Evolutionary conservation across 2,888 invertebrate species (phyloP).

Genomic region (Phorcus lineatus): DNA sequence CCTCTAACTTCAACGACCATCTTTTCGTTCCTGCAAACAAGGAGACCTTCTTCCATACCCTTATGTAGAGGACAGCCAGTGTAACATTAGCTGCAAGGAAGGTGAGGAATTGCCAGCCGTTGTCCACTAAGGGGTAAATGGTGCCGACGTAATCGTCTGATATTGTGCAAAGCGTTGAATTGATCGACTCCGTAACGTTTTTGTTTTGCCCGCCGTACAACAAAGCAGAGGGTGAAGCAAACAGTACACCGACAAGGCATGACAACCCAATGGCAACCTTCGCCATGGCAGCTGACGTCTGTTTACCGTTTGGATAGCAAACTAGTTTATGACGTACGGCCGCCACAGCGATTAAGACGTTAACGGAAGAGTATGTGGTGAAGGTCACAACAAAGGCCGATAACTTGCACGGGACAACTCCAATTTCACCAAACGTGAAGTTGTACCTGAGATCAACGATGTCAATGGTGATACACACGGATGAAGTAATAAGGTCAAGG

Average conservation of each 20-base stretch:
- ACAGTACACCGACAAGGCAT: neutral
- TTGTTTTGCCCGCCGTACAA: slow-evolving; percentile 27
- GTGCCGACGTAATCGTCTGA: slow-evolving; percentile 45
- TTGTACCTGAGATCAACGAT: neutral
- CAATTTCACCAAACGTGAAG: neutral
- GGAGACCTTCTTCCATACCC: slow-evolving; percentile 1
- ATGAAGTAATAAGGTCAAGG: neutral
- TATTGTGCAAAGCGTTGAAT: slow-evolving; percentile 54
- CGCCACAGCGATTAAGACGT: slow-evolving; percentile 31
- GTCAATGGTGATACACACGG: neutral
- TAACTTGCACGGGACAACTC: neutral
- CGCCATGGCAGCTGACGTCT: slow-evolving; percentile 24
- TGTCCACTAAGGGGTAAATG: slow-evolving; percentile 43
- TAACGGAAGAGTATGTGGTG: slow-evolving; percentile 25
- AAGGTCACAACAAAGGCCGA: neutral
- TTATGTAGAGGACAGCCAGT: slow-evolving; percentile 26
- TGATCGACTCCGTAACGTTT: slow-evolving; percentile 28
- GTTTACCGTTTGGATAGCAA: slow-evolving; percentile 25
- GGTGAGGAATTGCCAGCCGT: slow-evolving; percentile 30
- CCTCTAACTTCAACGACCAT: neutral
- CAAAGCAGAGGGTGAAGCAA: slow-evolving; percentile 30
- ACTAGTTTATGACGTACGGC: slow-evolving; percentile 34
- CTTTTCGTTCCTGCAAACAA: neutral
- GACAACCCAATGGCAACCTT: slow-evolving; percentile 27
- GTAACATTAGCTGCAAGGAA: slow-evolving; percentile 27